Conservation (phyloP, 2,113 vertebrate genomes). For the Elachura formosa region DNA sequence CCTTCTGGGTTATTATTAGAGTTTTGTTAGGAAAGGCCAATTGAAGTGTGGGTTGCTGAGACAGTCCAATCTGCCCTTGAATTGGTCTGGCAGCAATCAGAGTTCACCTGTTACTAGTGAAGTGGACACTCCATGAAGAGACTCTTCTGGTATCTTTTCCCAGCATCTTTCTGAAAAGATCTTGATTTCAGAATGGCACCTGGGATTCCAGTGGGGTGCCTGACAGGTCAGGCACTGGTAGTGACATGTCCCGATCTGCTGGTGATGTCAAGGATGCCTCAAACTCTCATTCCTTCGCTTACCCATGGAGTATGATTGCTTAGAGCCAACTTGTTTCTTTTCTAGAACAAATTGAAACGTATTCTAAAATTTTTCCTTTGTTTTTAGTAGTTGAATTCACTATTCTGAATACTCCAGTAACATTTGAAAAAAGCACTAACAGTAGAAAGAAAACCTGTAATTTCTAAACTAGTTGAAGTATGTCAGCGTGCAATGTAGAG, state of each 20-base stretch:
- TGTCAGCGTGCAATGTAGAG: background rate
- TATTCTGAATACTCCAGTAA: background rate
- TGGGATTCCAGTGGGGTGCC: background rate
- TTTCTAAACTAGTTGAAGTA: background rate
- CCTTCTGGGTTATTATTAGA: background rate
- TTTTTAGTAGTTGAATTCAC: background rate
- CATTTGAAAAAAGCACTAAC: background rate
- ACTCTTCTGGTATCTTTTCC: background rate
- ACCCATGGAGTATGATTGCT: background rate
- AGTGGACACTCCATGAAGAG: background rate
- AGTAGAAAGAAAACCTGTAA: background rate
- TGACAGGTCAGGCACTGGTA: background rate
- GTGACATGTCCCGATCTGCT: fast-evolving
- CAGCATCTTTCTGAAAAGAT: background rate
- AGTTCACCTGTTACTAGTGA: background rate
- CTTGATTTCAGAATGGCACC: background rate
- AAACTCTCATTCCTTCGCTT: background rate
- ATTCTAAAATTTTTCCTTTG: background rate
- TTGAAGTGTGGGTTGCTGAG: background rate
- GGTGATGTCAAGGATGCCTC: background rate
- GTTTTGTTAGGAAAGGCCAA: background rate
- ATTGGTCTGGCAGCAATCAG: background rate
- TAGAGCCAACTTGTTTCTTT: background rate
- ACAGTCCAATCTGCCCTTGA: background rate
- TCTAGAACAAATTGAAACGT: background rate